phyloP scores from a whole-genome alignment of 2,888 invertebrate species.

The Epinotia demarniana region DNA sequence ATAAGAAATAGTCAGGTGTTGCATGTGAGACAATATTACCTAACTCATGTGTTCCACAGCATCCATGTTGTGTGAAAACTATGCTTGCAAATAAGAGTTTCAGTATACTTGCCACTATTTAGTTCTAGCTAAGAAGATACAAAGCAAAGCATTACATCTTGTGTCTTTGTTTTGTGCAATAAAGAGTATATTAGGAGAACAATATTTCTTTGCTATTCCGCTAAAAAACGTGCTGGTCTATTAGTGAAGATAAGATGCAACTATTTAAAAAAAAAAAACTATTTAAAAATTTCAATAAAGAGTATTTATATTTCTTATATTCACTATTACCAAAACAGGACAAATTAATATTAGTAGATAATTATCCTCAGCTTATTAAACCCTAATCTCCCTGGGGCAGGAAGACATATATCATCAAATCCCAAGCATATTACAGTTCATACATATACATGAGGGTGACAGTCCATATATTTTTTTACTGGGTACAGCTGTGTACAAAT shows the following conservation, averaged over 20 bases:
- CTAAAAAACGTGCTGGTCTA: too few species aligned
- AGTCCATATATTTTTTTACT: not conserved
- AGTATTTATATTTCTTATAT: not conserved
- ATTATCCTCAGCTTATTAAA: not conserved
- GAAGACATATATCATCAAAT: not conserved
- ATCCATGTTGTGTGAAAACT: not conserved
- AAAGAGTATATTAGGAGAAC: too few species aligned
- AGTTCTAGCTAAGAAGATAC: not conserved
- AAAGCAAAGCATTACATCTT: too few species aligned
- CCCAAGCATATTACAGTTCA: not conserved
- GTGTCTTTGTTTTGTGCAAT: not conserved
- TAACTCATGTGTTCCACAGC: not conserved
- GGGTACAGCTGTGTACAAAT: conserved; percentile 27
- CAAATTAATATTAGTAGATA: not conserved
- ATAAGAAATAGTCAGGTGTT: too few species aligned
- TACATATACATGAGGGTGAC: not conserved
- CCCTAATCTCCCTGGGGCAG: not conserved
- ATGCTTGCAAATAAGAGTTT: not conserved
- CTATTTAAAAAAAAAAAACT: too few species aligned
- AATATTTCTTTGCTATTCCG: too few species aligned
- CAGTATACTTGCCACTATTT: not conserved
- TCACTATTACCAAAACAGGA: not conserved
- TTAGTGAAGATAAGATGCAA: too few species aligned
- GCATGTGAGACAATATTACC: too few species aligned
- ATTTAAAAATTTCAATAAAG: too few species aligned